A percentile compares a stretch with the other conserved stretches of the same genome.
These are phyloP conservation scores for Channa striata DNA, from an alignment of 2,797 vertebrate species.

Conservation along the genomic window DNA sequence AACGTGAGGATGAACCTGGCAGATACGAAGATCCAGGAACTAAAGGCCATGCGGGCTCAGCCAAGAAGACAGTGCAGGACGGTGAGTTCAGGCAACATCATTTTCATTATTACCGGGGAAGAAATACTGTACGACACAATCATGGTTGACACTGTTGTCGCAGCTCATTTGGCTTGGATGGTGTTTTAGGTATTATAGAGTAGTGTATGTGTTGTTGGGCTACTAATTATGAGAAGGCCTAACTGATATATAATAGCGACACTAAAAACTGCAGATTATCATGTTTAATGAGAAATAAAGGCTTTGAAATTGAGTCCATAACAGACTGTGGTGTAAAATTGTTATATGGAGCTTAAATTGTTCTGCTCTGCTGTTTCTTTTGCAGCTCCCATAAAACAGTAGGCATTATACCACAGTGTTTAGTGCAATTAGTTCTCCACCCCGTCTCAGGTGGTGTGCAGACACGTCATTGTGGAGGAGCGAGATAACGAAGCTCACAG, in stretches of 20 bases:
- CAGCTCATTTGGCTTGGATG: constrained; percentile 4
- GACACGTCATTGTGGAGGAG: constrained; percentile 40
- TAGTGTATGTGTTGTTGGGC: constrained; percentile 12
- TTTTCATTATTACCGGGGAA: constrained; percentile 15
- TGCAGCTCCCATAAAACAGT: constrained; percentile 27
- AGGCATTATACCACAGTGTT: constrained; percentile 36
- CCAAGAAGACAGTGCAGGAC: constrained; percentile 70
- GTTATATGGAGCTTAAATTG: constrained; percentile 22
- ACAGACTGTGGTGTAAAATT: constrained; percentile 12
- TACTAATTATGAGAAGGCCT: neutral
- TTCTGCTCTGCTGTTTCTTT: constrained; percentile 21
- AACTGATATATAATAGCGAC: neutral
- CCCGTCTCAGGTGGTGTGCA: constrained; percentile 37
- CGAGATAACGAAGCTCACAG: constrained; percentile 54
- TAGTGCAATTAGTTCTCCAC: constrained; percentile 44
- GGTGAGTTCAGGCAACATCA: constrained; percentile 65
- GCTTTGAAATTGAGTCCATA: constrained; percentile 5
- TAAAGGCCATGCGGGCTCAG: constrained; percentile 61
- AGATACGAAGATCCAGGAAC: constrained; percentile 63
- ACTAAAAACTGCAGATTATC: constrained; percentile 16
- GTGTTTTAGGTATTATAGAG: no score
- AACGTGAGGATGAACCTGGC: constrained; percentile 63
- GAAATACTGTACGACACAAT: constrained; percentile 4
- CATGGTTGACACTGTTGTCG: neutral
- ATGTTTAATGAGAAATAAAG: constrained; percentile 24